Evolutionary conservation across 2,113 vertebrate genomes (phyloP).

Genomic region (Syrmaticus mikado): DNA sequence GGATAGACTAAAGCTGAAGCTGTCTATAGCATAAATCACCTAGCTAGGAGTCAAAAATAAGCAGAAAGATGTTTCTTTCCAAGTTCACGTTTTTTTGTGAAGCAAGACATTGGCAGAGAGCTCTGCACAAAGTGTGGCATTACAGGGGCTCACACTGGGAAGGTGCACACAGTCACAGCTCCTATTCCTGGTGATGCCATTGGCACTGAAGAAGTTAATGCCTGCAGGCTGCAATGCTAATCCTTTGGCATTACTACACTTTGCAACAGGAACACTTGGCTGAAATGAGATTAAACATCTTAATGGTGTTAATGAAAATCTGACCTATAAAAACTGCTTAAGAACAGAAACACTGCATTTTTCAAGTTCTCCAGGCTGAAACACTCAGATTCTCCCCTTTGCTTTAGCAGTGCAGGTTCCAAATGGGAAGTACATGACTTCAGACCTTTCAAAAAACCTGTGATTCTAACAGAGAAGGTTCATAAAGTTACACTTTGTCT

Average conservation of each 20-base stretch:
- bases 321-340: slow-evolving; percentile 16
- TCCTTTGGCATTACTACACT: slow-evolving; percentile 18
- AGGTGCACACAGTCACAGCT: neutral
- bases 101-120: neutral
- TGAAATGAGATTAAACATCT: slow-evolving; percentile 48
- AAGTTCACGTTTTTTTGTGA: neutral
- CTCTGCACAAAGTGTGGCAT: neutral
- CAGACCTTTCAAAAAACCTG: neutral
- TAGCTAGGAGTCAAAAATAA: neutral
- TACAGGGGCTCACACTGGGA: neutral
- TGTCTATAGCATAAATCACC: neutral
- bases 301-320: slow-evolving; percentile 21
- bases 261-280: neutral
- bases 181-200: neutral
- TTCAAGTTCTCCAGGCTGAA: neutral
- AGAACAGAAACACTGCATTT: slow-evolving; percentile 3
- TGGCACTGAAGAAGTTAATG: slow-evolving; percentile 43
- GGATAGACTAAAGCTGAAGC: neutral
- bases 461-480: neutral
- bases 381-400: neutral
- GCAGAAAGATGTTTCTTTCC: neutral
- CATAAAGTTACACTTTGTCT: neutral
- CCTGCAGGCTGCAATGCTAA: neutral
- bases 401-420: neutral
- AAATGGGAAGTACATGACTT: neutral